Evolutionary conservation across 1,140 invertebrate genomes (phyloP), one percentile per base, ranked within the genome.

Genomic region (silkworm (Bombyx mori)): DNA sequence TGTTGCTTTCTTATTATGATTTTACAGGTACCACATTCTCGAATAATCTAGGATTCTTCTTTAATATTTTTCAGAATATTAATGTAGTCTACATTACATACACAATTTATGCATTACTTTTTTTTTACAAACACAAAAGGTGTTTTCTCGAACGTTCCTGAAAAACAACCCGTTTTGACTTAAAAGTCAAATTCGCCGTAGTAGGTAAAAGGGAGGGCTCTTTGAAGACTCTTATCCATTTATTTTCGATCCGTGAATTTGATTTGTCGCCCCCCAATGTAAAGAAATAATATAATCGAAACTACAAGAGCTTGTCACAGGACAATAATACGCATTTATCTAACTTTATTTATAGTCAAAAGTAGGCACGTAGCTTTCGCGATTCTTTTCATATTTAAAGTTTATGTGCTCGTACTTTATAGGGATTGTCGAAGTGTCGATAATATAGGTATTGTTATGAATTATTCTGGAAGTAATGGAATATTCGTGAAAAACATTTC

Each of bases 241-340:
- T 57, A 57, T 64, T 58, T 54, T 47, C 50, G 51, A 68, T 59
- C 75, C 68, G 45, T 12, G 58, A 75, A 78, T 77, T 75, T 73
- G 71, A 75, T 76, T 69, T 71, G 61, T 51, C 60, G 51, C 62
- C 66, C 63, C 54, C 26, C 26, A 35, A 35, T 35, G 26, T 35
- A 55, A 50, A 43, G 49, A 50, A 58, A 2, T 42, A 54, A 52
- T 63, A 56, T 66, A 62, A 71, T 66, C 66, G 62, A 71, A 70
- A 62, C 58, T 60, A 44, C 57, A 53, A 59, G 61, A 60, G 60
- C 65, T 61, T 75, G 79, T 80, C 78, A 78, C 63, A 62, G 73
- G 68, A 65, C 82, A 77, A 77, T 78, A 70, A 80, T 82, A 85
- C 78, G 81, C 82, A 81, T 85, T 85, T 81, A 85, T 85, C 78